Base-by-base conservation (phyloP, 1,140 invertebrate genomes). In the Brachionus rotundiformis region DNA sequence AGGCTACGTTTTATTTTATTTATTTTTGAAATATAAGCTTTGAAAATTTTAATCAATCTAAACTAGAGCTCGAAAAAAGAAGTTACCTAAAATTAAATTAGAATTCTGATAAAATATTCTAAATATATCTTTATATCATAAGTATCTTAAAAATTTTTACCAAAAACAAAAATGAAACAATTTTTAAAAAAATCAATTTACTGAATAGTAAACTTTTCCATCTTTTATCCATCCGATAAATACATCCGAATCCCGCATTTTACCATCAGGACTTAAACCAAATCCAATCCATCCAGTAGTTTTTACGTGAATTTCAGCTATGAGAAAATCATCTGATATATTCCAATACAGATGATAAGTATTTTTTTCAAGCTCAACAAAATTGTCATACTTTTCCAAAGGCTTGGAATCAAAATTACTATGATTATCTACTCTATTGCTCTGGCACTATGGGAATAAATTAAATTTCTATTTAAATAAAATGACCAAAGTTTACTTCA, bases 191-290 rank as follows among this genome's bases (percentile, higher is more conserved):
- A n/a, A n/a, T n/a, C n/a, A n/a, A n/a, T n/a, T 77, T 77, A 77
- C 73, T 31, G 73, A 54, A 59, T 29, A 77, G 8, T 29, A 44
- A 19, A 13, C 82, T 16, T 16, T 59, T 23, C 54, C 80, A 44
- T 84, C 80, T 31, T 59, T 82, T n/a, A 84, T 71, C 84, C 84
- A 84, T 44, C 82, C 84, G 19, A 84, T 83, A 5, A 84, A 82
- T 2, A 84, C 68, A 76, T 84, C 84, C 3, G 84, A 71, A 7
- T 81, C 80, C 10, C 39, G 68, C 83, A 84, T 84, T 23, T 81
- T 31, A 0, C 84, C 84, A 54, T 59, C 49, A 0, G 63, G 44
- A 41, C 83, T 83, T 5, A 84, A 33, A 4, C 84, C 84, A 27
- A 84, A 83, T 13, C 83, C 83, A 11, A 84, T 63, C 65, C 83